Evolutionary conservation across 37 sponge, comb jelly and placozoan genomes (phyloP).

Genomic region (Axinella damicornis): DNA sequence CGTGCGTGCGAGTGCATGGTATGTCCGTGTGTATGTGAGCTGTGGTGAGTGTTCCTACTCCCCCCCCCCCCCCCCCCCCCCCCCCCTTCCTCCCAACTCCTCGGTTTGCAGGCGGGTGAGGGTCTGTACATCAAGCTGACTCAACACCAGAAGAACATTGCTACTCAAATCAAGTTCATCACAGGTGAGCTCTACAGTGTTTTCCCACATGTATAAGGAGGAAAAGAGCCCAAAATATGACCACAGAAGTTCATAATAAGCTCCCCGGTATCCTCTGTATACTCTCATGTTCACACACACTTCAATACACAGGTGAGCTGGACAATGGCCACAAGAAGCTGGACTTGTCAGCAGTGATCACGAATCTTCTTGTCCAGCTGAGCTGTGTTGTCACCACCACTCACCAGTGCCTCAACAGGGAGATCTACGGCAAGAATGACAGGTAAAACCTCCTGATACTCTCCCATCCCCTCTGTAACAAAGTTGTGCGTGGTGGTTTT

Average conservation of each 20-base stretch:
- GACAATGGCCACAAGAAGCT: conserved; percentile 41
- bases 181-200: conserved; percentile 32
- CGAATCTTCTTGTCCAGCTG: conserved; percentile 48
- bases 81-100: neutral
- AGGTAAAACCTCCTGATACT: conserved; percentile 18
- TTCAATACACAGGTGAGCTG: conserved; percentile 18
- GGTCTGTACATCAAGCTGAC: conserved; percentile 60
- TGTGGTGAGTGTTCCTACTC: too few species aligned
- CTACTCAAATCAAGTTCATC: conserved; percentile 27
- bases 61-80: neutral
- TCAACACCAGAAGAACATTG: conserved; percentile 58
- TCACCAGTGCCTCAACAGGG: conserved; percentile 63
- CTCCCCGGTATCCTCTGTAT: too few species aligned
- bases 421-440: conserved; percentile 48
- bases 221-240: too few species aligned
- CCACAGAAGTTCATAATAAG: neutral
- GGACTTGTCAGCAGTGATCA: conserved; percentile 19
- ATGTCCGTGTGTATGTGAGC: too few species aligned
- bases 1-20: too few species aligned
- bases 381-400: conserved; percentile 49
- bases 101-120: conserved; percentile 31
- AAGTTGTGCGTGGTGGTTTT: too few species aligned
- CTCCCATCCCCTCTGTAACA: too few species aligned
- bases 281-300: neutral
- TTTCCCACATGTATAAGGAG: too few species aligned